Evolutionary conservation across 2,888 invertebrate genomes (phyloP).

Genomic region (Mechanitis mazaeus): DNA sequence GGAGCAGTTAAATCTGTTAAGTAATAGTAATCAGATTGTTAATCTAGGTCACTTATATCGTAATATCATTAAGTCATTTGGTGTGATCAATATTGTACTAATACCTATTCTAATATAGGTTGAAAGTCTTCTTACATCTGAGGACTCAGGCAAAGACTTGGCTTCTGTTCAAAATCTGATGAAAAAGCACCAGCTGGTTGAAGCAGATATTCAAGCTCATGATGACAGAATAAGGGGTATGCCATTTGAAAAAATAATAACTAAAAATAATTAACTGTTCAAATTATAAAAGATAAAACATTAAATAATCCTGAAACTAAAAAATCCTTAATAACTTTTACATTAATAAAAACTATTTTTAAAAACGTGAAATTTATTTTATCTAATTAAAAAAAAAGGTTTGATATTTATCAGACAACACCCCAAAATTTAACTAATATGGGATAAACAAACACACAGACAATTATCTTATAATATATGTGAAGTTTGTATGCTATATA

Average conservation of each 20-base stretch:
- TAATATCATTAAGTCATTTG: not conserved
- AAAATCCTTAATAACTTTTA: no score
- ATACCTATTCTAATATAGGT: slow-evolving; percentile 67
- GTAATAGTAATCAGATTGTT: no score
- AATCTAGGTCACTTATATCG: not conserved
- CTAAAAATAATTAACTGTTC: no score
- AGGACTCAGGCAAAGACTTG: slow-evolving; percentile 98
- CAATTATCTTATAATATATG: not conserved
- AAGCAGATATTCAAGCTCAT: slow-evolving; percentile 98
- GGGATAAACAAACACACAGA: no score
- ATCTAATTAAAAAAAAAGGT: no score
- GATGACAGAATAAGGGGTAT: slow-evolving; percentile 92
- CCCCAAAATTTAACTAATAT: no score
- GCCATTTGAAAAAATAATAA: slow-evolving; percentile 1
- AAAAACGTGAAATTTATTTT: no score
- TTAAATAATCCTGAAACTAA: no score
- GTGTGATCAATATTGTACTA: not conserved
- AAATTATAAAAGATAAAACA: no score
- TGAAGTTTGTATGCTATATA: not conserved
- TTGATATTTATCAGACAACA: no score
- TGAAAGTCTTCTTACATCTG: slow-evolving; percentile 94
- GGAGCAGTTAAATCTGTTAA: no score
- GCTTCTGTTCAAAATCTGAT: slow-evolving; percentile 99
- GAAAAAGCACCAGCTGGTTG: slow-evolving; percentile 98
- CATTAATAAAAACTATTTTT: no score